Evolutionary conservation across 2,888 invertebrate species (phyloP), one percentile per base, ranked within the genome.

Genomic region (Drosophila nigricruria): DNA sequence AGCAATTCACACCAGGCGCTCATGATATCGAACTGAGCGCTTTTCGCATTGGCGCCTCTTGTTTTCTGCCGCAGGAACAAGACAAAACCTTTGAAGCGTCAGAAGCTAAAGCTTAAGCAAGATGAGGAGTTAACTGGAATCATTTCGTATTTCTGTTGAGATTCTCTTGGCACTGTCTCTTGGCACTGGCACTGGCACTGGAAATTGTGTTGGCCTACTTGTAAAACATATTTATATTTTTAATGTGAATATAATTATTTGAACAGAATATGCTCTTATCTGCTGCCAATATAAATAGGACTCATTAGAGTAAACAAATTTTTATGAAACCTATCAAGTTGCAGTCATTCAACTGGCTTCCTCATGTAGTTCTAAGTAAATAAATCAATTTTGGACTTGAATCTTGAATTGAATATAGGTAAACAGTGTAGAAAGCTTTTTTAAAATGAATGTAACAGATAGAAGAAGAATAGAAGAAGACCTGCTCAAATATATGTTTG

Each of bases 1-100:
- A 89, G 86, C 80, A 76, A 88, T 80, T 70, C 68, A 30, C 43
- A 77, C 76, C 88, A 86, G 86, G 90, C 86, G 88, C 80, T 20
- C 88, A 88, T 77, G 72, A 85, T 38, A 67, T 56, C 18, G 30
- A 70, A 40, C 40, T 45, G 53, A 25, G 25, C 20, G 45, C 40
- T 8, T n/a, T 25, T 57, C 49, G 23, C 60, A 43, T 61, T 69
- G 68, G 47, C 82, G 81, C 68, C 74, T 72, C 60, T 64, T 70
- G 54, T 42, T 45, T 8, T 20, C 32, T 34, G 34, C 3, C 34
- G 43, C 73, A 77, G 65, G 72, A 83, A 67, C 70, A 72, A 16
- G 16, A 14, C 61, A 64, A 65, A 27, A 57, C 23, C 52, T 57
- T 34, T 8, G 18, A 30, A 20, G 14, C 20, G 18, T 18, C 18